Base-by-base conservation (phyloP, 2,888 invertebrate species). In the Trissolcus japonicus region DNA sequence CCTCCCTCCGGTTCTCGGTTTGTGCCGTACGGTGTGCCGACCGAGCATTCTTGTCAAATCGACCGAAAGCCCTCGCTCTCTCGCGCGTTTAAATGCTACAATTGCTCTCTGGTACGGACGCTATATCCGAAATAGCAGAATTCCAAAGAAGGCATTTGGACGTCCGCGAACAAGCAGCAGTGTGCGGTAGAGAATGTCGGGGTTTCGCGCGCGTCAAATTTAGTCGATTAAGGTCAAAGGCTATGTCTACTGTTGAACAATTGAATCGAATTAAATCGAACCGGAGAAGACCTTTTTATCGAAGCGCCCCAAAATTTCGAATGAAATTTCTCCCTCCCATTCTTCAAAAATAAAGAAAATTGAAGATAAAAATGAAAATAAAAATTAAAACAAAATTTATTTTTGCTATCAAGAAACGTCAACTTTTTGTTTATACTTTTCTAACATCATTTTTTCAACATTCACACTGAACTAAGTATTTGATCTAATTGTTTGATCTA, bases 151-250 rank as follows among this genome's bases (percentile, higher is more conserved):
- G 63, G 67, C 66, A 73, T 73, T 73, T 35, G 41, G 59, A 62
- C 55, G 59, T 41, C 54, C 11, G 13, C 48, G 43, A 59, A 54
- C 40, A 56, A 60, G 60, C 29, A 50, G 48, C 41, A 46, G 53
- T 63, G 72, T 53, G 69, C 60, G 67, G 63, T 21, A 35, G 62
- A 54, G 53, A 72, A 65, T 60, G 69, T 69, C 73, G 66, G 72
- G 81, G 80, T 78, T 79, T 35, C 2, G 35, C 82, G 67, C 80
- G 79, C 76, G 80, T 79, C 79, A 79, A 81, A 81, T 80, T 81
- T 78, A 66, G 76, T 79, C 72, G 65, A 81, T 82, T 81, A 78
- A 80, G 80, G 76, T 73, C 80, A 80, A 80, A 74, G 74, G 67
- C 62, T 67, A 25, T 53, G 62, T 67, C 62, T 66, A 73, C 76